Base-by-base conservation (phyloP, 2,113 vertebrate species). In the Mystacornis crossleyi region DNA sequence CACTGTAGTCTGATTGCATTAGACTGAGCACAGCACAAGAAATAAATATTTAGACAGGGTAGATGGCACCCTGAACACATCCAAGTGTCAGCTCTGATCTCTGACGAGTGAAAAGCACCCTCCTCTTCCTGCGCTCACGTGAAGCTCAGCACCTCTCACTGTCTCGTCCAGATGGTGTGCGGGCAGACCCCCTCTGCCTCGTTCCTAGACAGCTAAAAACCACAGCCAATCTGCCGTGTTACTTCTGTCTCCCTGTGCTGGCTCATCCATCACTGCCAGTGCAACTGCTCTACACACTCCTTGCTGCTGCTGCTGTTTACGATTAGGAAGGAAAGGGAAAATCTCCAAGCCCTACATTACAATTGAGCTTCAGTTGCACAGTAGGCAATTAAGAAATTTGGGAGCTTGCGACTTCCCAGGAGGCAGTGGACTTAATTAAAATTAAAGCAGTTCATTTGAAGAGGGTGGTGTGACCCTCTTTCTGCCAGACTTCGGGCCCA, bases 21-120 rank as follows among this genome's bases (percentile, higher is more conserved):
- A 98, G 97, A 93, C 95, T 36, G 79, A 97, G 96, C 95, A 82
- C 29, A 7, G 97, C 93, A 54, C 94, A 97, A 93, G 97, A 97
- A 98, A 98, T 97, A 98, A 98, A 98, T 98, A 98, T 98, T 98
- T 98, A 98, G 98, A 98, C 98, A 98, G 97, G 93, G 91, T 94
- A 97, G 97, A 98, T 95, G 97, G 96, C 97, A 98, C 95, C 95
- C 94, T 83, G 97, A 98, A 96, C 93, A 93, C 94, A 96, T 97
- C 96, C 40, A 92, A 96, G 94, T 97, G 98, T 98, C 98, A 98
- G 94, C 91, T 98, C 97, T 93, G 92, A 98, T 98, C 96, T 92
- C 91, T 18, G 50, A 81, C 95, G 96, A 94, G 81, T 73, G 95
- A 96, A 86, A 98, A 97, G 81, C 94, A 81, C 91, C 95, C 90